Evolutionary conservation across 2,113 vertebrate genomes (phyloP).

Genomic region (Nothobranchius kuhntae): DNA sequence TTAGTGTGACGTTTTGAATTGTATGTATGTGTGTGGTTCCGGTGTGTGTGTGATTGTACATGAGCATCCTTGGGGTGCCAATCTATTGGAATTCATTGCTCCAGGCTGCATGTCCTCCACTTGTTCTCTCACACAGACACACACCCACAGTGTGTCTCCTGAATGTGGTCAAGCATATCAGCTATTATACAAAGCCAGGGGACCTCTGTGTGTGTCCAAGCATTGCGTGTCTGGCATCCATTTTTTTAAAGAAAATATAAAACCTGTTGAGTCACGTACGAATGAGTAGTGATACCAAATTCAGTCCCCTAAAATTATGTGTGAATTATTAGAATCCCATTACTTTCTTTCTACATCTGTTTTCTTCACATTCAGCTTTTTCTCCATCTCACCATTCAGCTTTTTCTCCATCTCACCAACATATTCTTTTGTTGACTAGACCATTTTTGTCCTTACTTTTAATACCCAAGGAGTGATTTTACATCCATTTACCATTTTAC

Average conservation of each 20-base stretch:
- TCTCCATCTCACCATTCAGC: too few relatives aligned
- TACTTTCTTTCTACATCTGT: too few relatives aligned
- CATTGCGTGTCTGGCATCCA: slow-evolving; percentile 6
- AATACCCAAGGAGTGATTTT: too few relatives aligned
- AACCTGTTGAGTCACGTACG: background rate
- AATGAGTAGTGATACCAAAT: background rate
- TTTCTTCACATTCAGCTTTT: too few relatives aligned
- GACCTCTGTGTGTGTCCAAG: slow-evolving; percentile 11
- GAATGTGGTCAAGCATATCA: slow-evolving; percentile 63
- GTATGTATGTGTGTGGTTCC: slow-evolving; percentile 15
- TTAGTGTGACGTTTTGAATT: slow-evolving; percentile 26
- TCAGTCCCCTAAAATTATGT: background rate
- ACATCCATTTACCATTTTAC: too few relatives aligned
- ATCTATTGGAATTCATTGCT: slow-evolving; percentile 65
- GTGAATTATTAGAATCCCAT: too few relatives aligned
- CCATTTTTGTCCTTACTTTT: too few relatives aligned
- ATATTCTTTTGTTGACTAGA: too few relatives aligned
- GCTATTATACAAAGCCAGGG: slow-evolving; percentile 45
- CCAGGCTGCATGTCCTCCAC: slow-evolving; percentile 62
- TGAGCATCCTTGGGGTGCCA: slow-evolving; percentile 36
- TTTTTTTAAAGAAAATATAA: slow-evolving; percentile 1
- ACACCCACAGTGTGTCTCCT: slow-evolving; percentile 40
- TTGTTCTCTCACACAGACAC: slow-evolving; percentile 53
- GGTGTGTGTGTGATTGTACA: slow-evolving; percentile 16
- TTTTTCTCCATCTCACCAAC: too few relatives aligned